Percentiles rank a stretch among this genome's conserved stretches.
These are phyloP conservation scores for Catostomus latipinnis DNA, from an alignment of 2,797 vertebrate species.

Conservation along the genomic window DNA sequence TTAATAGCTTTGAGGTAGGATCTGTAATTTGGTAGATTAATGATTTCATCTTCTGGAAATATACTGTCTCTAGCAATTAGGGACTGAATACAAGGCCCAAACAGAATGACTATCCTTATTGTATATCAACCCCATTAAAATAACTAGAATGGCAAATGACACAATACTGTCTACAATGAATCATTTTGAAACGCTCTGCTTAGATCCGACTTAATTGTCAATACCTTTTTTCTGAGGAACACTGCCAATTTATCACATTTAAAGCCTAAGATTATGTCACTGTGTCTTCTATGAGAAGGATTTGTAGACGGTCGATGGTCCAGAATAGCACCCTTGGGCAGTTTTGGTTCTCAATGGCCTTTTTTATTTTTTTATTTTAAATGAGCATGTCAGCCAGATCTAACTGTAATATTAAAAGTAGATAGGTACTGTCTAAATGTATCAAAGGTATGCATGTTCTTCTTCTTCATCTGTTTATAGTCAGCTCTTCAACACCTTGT, in stretches of 20 bases:
- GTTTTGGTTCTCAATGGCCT: conserved; percentile 32
- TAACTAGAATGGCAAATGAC: not conserved
- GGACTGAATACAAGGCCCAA: too few species aligned
- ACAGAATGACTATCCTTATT: not conserved
- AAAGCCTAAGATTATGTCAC: conserved; percentile 26
- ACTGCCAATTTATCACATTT: conserved; percentile 28
- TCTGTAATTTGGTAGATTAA: too few species aligned
- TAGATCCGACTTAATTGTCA: conserved; percentile 7
- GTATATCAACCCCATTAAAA: conserved; percentile 10
- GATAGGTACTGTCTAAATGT: conserved; percentile 35
- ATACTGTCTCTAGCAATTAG: not conserved
- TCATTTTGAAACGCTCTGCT: conserved; percentile 19
- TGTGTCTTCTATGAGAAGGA: conserved; percentile 15
- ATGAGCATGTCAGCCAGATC: conserved; percentile 31
- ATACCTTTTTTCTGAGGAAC: not conserved
- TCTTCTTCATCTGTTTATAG: too few species aligned
- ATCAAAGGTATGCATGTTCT: not conserved
- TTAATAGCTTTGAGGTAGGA: too few species aligned
- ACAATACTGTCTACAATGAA: not conserved
- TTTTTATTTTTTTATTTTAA: conserved; percentile 1
- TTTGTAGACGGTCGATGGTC: conserved; percentile 33
- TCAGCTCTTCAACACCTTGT: too few species aligned
- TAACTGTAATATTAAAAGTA: conserved; percentile 48
- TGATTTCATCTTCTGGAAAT: not conserved
- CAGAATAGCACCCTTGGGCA: conserved; percentile 30